Base-by-base conservation (phyloP, 2,797 vertebrate species). In the Aldrovandia affinis region DNA sequence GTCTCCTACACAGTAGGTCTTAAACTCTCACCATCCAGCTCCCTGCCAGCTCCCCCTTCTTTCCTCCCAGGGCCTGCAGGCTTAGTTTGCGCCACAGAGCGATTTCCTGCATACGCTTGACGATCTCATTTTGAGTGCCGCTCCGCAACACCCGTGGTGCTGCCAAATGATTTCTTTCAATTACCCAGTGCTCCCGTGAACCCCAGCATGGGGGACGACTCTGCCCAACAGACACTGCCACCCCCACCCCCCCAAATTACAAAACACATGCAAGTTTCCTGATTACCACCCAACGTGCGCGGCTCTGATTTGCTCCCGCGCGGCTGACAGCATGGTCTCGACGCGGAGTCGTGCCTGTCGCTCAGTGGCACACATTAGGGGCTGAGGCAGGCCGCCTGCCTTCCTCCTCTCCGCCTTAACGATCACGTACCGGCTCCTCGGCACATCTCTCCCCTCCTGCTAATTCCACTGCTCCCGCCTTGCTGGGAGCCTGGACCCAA, bases 91-190 rank as follows among this genome's bases (percentile, higher is more conserved):
- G n/a, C 83, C 83, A 47, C n/a, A 52, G 54, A 44, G 83, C 28
- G 83, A 81, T 81, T 84, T 84, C 83, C 83, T 61, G 78, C 7
- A 52, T 63, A 65, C 50, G 78, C 83, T 84, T 57, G 83, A 84
- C 81, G 81, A 84, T 84, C 81, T 84, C 83, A 80, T 84, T 78
- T 81, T 18, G 80, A 81, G 80, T 61, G 80, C 50, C 47, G 3
- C 50, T 9, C 57, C 30, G 50, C 28, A 47, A 33, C 81, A 70
- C 85, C 81, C 8, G 36, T 77, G 36, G 77, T 0, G 75, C 80
- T 68, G 81, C 81, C 75, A 85, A 85, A 85, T 81, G 81, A 85
- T 80, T 63, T 80, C 81, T 83, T 83, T 83, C 63, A 85, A 85
- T 73, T 68, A 85, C 63, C 59, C 70, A 22, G 14, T 50, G 81